These are phyloP conservation scores for Callyntrura guangdongensis DNA, from an alignment of 2,888 invertebrate species.

Conservation along the genomic window DNA sequence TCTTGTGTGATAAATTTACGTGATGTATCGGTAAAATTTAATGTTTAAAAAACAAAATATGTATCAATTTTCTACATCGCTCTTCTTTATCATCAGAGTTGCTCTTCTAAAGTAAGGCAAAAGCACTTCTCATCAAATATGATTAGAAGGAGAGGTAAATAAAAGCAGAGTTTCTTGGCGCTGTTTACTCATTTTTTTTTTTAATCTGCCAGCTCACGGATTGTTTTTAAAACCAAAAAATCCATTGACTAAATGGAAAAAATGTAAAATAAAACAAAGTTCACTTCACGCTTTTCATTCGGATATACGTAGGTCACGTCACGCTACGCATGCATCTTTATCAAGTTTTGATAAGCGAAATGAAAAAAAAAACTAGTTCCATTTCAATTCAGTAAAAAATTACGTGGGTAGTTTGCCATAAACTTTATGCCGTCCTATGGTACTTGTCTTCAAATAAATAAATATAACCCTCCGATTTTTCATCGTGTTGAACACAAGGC, in stretches of 20 bases:
- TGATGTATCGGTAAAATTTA: neutral
- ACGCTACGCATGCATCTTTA: slow-evolving; percentile 48
- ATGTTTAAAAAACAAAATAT: slow-evolving; percentile 6
- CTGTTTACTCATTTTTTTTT: neutral
- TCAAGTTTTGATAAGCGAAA: slow-evolving; percentile 43
- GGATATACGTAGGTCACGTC: slow-evolving; percentile 46
- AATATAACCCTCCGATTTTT: neutral
- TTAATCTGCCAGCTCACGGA: slow-evolving; percentile 18
- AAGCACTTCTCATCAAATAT: neutral
- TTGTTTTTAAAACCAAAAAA: neutral
- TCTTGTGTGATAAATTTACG: slow-evolving; percentile 13
- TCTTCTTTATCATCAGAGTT: neutral
- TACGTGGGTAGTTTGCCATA: slow-evolving; percentile 7
- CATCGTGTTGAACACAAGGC: neutral
- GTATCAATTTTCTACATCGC: slow-evolving; percentile 10
- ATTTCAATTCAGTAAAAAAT: slow-evolving; percentile 5
- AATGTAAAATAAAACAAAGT: slow-evolving; percentile 36
- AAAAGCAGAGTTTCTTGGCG: neutral
- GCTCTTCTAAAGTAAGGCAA: neutral
- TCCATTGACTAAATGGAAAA: neutral
- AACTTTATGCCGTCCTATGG: slow-evolving; percentile 1
- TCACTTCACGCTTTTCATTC: slow-evolving; percentile 19
- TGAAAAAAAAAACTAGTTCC: slow-evolving; percentile 19
- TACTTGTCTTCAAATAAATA: slow-evolving; percentile 22
- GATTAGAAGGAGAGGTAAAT: slow-evolving; percentile 6